phyloP scores from a whole-genome alignment of 2,888 invertebrate genomes.

The Villa cingulata region DNA sequence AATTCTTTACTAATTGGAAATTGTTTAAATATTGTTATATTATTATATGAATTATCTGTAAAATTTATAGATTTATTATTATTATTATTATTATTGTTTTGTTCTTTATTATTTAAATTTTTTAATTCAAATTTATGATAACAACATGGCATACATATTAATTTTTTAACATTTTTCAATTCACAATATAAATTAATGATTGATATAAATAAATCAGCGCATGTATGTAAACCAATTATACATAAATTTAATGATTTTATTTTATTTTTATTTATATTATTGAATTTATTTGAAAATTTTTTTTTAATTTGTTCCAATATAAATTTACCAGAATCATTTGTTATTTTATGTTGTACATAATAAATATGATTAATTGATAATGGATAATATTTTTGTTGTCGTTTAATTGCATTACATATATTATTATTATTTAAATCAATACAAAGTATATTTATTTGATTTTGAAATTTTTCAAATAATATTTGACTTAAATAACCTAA shows the following conservation, averaged over 20 bases:
- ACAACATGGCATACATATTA: slow-evolving; percentile 65
- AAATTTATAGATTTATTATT: no score
- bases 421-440: slow-evolving; percentile 48
- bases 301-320: slow-evolving; percentile 37
- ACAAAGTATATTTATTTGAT: slow-evolving; percentile 46
- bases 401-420: slow-evolving; percentile 42
- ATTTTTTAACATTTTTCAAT: slow-evolving; percentile 40
- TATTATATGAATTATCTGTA: no score
- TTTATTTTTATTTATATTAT: background rate
- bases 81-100: background rate
- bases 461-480: slow-evolving; percentile 44
- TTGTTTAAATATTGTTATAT: slow-evolving; percentile 38
- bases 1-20: slow-evolving; percentile 52
- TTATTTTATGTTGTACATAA: slow-evolving; percentile 45
- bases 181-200: slow-evolving; percentile 51
- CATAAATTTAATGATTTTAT: slow-evolving; percentile 15
- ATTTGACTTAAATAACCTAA: slow-evolving; percentile 61
- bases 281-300: slow-evolving; percentile 16
- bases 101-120: background rate
- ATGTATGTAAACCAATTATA: slow-evolving; percentile 59
- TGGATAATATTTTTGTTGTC: slow-evolving; percentile 43
- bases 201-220: slow-evolving; percentile 59
- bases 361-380: slow-evolving; percentile 41
- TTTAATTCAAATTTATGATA: slow-evolving; percentile 52
- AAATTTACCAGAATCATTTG: slow-evolving; percentile 36